A percentile compares a stretch with the other conserved stretches of the same genome.
Conservation (phyloP, 2,888 invertebrate genomes). For the Sclerodermus sp. region DNA sequence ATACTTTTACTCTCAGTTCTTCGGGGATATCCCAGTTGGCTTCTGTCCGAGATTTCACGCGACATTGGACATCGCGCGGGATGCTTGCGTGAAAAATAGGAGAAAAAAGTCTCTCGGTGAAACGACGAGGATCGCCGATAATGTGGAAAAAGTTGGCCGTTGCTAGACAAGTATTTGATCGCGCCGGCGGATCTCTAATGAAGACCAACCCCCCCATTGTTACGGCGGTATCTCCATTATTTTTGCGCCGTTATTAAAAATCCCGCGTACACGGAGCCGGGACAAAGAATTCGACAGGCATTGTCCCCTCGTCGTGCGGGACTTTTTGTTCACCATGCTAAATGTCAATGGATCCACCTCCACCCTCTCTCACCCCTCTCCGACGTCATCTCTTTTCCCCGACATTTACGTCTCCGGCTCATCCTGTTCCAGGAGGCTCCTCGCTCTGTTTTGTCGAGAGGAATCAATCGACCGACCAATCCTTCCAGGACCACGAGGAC, state of each 20-base stretch:
- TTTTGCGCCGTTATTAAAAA: conserved; percentile 57
- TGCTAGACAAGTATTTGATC: conserved; percentile 33
- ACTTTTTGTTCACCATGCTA: conserved; percentile 45
- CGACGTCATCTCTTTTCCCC: conserved; percentile 4
- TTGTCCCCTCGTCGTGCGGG: conserved; percentile 47
- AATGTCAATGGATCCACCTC: conserved; percentile 51
- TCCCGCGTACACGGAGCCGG: conserved; percentile 37
- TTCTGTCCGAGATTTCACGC: too few relatives aligned
- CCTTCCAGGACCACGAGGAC: too few relatives aligned
- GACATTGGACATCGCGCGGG: too few relatives aligned
- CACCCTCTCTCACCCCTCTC: conserved; percentile 17
- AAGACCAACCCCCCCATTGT: conserved; percentile 45
- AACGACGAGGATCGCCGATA: too few relatives aligned
- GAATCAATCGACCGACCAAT: conserved; percentile 27
- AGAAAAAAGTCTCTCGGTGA: too few relatives aligned
- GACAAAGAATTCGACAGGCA: conserved; percentile 55
- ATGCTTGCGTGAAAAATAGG: too few relatives aligned
- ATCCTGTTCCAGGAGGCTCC: conserved; percentile 5
- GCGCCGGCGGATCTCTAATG: conserved; percentile 38
- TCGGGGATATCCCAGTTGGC: too few relatives aligned
- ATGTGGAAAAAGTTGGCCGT: conserved; percentile 1
- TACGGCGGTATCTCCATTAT: conserved; percentile 51
- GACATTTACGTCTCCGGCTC: neutral
- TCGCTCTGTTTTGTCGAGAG: conserved; percentile 16
- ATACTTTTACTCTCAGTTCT: too few relatives aligned